Conservation (phyloP, 2,113 vertebrate species). For the Trematomus loennbergii region DNA sequence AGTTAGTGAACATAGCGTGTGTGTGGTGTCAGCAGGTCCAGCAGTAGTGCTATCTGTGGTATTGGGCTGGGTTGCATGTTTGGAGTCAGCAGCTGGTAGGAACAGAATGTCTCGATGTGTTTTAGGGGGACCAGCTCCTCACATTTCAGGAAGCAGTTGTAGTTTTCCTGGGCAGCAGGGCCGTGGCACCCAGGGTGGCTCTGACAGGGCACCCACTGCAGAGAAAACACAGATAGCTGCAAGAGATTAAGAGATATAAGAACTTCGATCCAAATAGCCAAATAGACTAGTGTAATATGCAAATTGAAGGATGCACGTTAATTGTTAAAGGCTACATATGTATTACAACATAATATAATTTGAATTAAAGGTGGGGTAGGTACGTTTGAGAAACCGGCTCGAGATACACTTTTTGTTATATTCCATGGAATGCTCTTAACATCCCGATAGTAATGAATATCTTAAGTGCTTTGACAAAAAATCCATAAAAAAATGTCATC, state of each 20-base stretch:
- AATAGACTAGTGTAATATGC: too few species aligned
- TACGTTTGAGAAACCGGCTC: too few species aligned
- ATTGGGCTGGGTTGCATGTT: constrained; percentile 49
- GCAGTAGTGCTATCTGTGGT: constrained; percentile 44
- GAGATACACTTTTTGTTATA: too few species aligned
- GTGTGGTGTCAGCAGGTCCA: constrained; percentile 22
- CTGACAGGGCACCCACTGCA: constrained; percentile 8
- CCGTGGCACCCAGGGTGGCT: constrained; percentile 28
- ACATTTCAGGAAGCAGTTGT: constrained; percentile 75
- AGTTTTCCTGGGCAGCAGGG: constrained; percentile 45
- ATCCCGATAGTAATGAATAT: too few species aligned
- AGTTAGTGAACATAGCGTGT: constrained; percentile 1
- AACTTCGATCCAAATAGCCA: too few species aligned
- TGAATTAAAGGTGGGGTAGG: too few species aligned
- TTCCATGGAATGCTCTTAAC: too few species aligned
- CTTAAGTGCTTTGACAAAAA: too few species aligned
- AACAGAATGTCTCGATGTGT: constrained; percentile 79
- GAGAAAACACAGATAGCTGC: constrained; percentile 16
- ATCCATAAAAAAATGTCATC: too few species aligned
- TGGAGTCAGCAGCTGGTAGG: constrained; percentile 73
- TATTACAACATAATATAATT: too few species aligned
- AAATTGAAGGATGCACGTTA: too few species aligned
- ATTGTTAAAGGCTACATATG: too few species aligned
- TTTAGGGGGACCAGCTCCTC: constrained; percentile 62
- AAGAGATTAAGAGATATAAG: neutral